Base-by-base conservation (phyloP, 2,113 vertebrate species). In the Gasterosteus aculeatus region DNA sequence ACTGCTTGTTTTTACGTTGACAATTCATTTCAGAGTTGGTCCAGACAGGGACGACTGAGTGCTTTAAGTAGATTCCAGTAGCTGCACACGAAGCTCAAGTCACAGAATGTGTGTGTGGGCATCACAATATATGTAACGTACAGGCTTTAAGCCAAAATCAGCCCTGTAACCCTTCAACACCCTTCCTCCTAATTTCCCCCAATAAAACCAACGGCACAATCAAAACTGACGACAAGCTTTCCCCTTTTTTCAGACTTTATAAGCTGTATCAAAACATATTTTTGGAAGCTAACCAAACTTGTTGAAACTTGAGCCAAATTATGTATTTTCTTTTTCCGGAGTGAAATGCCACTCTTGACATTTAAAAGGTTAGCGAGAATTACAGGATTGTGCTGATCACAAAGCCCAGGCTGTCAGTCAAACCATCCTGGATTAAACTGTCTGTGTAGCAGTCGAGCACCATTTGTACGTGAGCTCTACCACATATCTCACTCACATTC, bases 1-100 rank as follows among this genome's bases (percentile, higher is more conserved):
- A 38, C 35, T 80, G 77, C 80, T 90, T 91, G 65, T 87, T 93
- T 86, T 91, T 79, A 75, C 10, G 58, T 81, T 83, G 73, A 82
- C 72, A 85, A 82, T 85, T 85, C 61, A 77, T 81, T 77, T 73
- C 75, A 47, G 68, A 75, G 79, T 76, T 65, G 15, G 72, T 89
- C 76, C 72, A 84, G 85, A 87, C 71, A 8, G 33, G 49, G 68
- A 82, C 63, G 66, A 74, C 56, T 26, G 10, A 54, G 12, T 68
- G 31, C 29, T 72, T 15, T 47, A 39, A 77, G 16, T 10, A 51
- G 58, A 83, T 56, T 81, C 64, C 65, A 81, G 56, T 49, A 41
- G 78, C 59, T 75, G 10, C 58, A 51, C 41, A 31, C 38, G 42
- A 11, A 69, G 19, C 18, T 68, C 44, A 41, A 77, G 29, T 68